Percentiles rank a stretch among this genome's conserved stretches.
phyloP scores from a whole-genome alignment of 2,888 invertebrate species.

The Neoitamus cyanurus region DNA sequence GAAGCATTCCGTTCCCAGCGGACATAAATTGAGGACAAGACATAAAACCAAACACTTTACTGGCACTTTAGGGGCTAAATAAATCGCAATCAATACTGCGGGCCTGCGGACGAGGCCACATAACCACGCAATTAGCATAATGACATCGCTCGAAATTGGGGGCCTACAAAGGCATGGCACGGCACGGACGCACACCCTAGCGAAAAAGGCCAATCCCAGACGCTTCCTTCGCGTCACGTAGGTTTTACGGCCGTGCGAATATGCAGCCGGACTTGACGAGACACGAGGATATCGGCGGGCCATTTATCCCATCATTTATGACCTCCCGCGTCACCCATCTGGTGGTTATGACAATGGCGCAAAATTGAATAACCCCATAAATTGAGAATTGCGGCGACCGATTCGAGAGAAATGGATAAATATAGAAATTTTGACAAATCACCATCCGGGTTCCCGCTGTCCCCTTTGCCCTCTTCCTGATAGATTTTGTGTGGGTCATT shows the following conservation, averaged over 20 bases:
- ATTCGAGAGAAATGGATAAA: background rate
- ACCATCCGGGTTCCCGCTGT: background rate
- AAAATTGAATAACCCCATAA: constrained; percentile 26
- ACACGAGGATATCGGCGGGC: background rate
- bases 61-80: background rate
- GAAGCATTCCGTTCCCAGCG: background rate
- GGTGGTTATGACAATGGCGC: background rate
- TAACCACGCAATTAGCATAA: constrained; percentile 41
- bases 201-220: background rate
- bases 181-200: background rate
- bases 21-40: background rate
- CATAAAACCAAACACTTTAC: background rate
- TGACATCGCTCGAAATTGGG: constrained; percentile 25
- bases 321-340: background rate
- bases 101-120: constrained; percentile 10
- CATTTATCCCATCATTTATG: constrained; percentile 6
- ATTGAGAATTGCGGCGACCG: background rate
- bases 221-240: background rate
- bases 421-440: constrained; percentile 22
- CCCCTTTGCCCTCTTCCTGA: background rate
- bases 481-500: background rate
- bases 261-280: background rate
- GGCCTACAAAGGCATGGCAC: background rate
- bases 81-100: constrained; percentile 35
- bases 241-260: background rate